Base-by-base conservation (phyloP, 2,113 vertebrate species). In the Onychorhynchus coronatus region DNA sequence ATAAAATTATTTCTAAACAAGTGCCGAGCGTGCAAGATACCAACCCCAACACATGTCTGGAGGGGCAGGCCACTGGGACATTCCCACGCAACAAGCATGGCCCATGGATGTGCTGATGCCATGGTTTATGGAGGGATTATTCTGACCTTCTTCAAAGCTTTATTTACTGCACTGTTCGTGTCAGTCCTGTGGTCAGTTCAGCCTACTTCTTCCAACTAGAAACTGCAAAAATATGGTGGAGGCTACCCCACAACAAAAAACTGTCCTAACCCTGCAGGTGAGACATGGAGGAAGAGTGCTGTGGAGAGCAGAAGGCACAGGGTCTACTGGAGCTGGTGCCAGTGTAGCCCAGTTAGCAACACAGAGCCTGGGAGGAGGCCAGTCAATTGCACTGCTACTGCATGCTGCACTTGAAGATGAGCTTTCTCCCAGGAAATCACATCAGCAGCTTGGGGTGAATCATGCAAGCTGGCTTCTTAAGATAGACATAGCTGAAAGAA, bases 11-110 rank as follows among this genome's bases (percentile, higher is more conserved):
- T 70, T 46, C 37, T 27, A 70, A 77, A 58, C 8, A 74, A 46
- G 25, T 0, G 0, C 18, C 0, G 1, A 89, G 41, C 5, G 0
- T 22, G 14, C 2, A 8, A 94, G 76, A 66, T 25, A 79, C 14
- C 24, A 82, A 41, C 17, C n/a, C 11, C 44, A 68, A 22, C 25
- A 31, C 12, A 50, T 49, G 41, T 37, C 19, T 65, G 49, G 35
- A 67, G 44, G 8, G 22, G 25, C 27, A 76, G 10, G 37, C 41
- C 55, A 74, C 55, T 3, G 2, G n/a, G 33, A 88, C 46, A 65
- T n/a, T 14, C 4, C 30, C 37, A 17, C 1, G 5, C 5, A 25
- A 74, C 68, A 72, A 76, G n/a, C 20, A 37, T 2, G 17, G 83
- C n/a, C 21, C 41, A 76, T 7, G 30, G 49, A 68, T 17, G 41